phyloP scores from a whole-genome alignment of 2,113 vertebrate genomes.

The Pachycephala philippinensis region DNA sequence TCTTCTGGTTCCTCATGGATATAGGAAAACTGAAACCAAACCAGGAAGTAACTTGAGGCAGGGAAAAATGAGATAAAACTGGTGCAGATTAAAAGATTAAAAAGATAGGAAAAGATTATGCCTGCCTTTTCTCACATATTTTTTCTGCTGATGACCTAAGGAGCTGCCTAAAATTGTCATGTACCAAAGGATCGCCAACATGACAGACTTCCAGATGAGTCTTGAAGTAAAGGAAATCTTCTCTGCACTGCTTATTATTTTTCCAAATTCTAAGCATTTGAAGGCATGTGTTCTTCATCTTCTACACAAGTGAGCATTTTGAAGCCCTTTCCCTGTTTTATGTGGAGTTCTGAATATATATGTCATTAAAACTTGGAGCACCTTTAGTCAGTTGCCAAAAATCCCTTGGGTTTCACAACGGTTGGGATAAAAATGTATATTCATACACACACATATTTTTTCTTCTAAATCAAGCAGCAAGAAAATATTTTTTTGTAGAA shows the following conservation, averaged over 20 bases:
- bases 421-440: background rate
- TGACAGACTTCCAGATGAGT: background rate
- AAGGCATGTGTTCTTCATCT: background rate
- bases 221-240: background rate
- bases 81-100: background rate
- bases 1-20: background rate
- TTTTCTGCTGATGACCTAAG: background rate
- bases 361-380: background rate
- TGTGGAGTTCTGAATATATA: background rate
- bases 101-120: background rate
- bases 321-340: background rate
- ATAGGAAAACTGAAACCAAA: background rate
- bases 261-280: background rate
- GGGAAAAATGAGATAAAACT: background rate
- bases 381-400: background rate
- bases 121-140: background rate
- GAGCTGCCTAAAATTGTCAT: background rate
- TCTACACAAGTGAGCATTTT: background rate
- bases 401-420: background rate
- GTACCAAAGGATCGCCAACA: background rate
- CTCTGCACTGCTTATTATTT: background rate
- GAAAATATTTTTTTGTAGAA: background rate
- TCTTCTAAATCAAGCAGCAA: background rate
- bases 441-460: accelerated
- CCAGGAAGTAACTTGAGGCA: background rate